Base-by-base conservation (phyloP, 1,140 invertebrate species). In the Drosophila baimaii region DNA sequence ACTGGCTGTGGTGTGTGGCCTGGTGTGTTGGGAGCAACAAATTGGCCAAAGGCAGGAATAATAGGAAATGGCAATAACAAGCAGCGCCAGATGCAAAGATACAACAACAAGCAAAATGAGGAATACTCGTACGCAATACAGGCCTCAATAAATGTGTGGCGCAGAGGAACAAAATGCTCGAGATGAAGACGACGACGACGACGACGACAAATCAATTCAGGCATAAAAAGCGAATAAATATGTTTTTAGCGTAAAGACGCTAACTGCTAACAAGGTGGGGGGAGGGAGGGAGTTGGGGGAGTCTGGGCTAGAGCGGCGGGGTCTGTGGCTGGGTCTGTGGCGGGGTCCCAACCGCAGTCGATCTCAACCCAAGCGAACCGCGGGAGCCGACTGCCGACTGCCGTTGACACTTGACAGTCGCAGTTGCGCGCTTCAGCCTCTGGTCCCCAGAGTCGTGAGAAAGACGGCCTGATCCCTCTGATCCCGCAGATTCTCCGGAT, bases 141-240 rank as follows among this genome's bases (percentile, higher is more conserved):
- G 51, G 71, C 72, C 61, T 64, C 81, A 81, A 84, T 84, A 81
- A 84, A 84, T 81, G 82, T 74, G 79, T 52, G 55, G 19, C 70
- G 37, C 47, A 29, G 69, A 56, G 76, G 81, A 82, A 88, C 77
- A 75, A 70, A 70, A 69, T 46, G 65, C n/a, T 71, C 65, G 68
- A 71, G 71, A 73, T 83, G 66, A 78, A 83, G 79, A 80, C 72
- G 84, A 74, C 81, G 83, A 84, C 85, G 79, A 80, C 72, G 84
- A 74, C 81, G 83, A 84, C 85, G 84, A 89, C 84, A 89, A 89
- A 89, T 89, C 84, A 89, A 89, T 89, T 89, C 84, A 90, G 84
- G 84, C 84, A 89, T 89, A 89, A 89, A 90, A 89, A 89, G 84
- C 77, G 84, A 89, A 89, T 89, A 89, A 89, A 89, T 89, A 89